A percentile compares a stretch with the other conserved stretches of the same genome.
Conservation (phyloP, 2,888 invertebrate species). For the Drosophila formosana region DNA sequence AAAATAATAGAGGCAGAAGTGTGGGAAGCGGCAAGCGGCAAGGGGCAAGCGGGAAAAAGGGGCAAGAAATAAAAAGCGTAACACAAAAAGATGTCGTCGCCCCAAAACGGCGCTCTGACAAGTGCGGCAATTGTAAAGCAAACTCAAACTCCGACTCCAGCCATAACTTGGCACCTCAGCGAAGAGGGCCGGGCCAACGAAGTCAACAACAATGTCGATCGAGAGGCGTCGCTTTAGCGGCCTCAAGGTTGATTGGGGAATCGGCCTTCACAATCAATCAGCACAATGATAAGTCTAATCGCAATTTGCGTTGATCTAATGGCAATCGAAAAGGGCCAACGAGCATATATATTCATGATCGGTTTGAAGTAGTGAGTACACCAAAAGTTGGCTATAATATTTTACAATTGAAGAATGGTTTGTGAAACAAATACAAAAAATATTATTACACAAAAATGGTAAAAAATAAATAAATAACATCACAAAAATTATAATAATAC, state of each 20-base stretch:
- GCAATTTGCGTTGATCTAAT: not conserved
- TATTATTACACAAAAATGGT: no score
- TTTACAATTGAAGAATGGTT: no score
- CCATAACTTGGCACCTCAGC: not conserved
- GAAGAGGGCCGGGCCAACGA: not conserved
- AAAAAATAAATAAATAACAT: no score
- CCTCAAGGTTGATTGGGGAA: not conserved
- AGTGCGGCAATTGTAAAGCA: slow-evolving; percentile 75
- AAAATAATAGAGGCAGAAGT: slow-evolving; percentile 56
- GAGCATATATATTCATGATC: no score
- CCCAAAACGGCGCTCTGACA: slow-evolving; percentile 56
- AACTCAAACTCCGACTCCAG: slow-evolving; percentile 24
- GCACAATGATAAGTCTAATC: not conserved
- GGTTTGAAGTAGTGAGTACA: no score
- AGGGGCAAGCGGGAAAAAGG: not conserved
- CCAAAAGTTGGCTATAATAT: no score
- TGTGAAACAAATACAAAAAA: no score
- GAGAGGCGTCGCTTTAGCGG: not conserved
- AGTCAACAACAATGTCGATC: not conserved
- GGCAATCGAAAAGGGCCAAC: no score
- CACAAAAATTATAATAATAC: no score
- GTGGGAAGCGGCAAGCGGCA: not conserved
- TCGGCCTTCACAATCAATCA: not conserved
- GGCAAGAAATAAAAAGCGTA: slow-evolving; percentile 28
- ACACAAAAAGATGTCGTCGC: slow-evolving; percentile 44